phyloP scores from a whole-genome alignment of 2,113 vertebrate genomes.

The Nettapus auritus region DNA sequence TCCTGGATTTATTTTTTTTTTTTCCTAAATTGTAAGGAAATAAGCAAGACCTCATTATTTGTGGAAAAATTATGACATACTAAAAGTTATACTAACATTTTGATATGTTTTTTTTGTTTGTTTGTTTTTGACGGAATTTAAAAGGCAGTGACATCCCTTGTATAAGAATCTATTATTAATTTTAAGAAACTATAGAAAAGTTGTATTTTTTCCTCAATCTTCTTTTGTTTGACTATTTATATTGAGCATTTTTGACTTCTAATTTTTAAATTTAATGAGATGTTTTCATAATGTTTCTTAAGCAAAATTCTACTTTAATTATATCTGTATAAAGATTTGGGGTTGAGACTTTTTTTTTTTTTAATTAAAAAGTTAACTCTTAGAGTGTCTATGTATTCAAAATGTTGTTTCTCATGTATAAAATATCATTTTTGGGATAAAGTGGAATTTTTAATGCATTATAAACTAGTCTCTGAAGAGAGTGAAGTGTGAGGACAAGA shows the following conservation, averaged over 20 bases:
- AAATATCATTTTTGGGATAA: not conserved
- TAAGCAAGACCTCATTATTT: not conserved
- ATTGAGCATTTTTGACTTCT: not conserved
- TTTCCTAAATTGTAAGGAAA: not conserved
- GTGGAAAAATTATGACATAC: not conserved
- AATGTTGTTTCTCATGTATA: not conserved
- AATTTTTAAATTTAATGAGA: not conserved
- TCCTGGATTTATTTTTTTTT: not conserved
- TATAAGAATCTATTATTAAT: not conserved
- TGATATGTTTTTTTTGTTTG: not conserved
- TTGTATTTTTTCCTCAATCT: not conserved
- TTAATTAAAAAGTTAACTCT: not conserved
- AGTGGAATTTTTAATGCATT: not conserved
- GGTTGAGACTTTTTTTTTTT: not conserved
- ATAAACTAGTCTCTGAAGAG: not conserved
- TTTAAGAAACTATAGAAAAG: not conserved
- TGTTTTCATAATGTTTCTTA: not conserved
- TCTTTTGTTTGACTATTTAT: not conserved
- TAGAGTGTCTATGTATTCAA: not conserved
- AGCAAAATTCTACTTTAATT: not conserved
- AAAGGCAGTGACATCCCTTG: not conserved
- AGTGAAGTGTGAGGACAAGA: slow-evolving; percentile 1
- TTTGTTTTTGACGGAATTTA: not conserved
- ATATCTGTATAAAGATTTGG: not conserved
- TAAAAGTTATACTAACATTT: not conserved